Conservation (phyloP, 2,888 invertebrate species). For the Pollenia amentaria region DNA sequence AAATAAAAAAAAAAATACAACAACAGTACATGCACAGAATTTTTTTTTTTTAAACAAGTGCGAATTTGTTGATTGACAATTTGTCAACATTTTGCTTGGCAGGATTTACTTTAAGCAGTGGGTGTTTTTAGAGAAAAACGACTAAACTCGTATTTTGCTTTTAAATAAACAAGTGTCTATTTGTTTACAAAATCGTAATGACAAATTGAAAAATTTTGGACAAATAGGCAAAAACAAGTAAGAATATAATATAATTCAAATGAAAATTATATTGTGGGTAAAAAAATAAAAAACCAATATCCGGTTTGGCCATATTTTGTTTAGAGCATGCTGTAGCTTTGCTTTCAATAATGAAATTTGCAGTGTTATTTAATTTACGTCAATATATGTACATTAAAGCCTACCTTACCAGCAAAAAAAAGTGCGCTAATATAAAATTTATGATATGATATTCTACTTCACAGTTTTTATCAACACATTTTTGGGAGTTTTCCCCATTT, state of each 20-base stretch:
- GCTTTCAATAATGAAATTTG: no score
- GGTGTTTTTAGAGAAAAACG: constrained; percentile 21
- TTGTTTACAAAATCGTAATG: constrained; percentile 1
- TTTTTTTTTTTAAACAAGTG: constrained; percentile 44
- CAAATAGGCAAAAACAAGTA: background rate
- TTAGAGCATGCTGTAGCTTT: background rate
- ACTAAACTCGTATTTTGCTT: background rate
- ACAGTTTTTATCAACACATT: no score
- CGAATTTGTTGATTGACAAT: constrained; percentile 71
- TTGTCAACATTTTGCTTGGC: constrained; percentile 67
- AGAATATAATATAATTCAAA: background rate
- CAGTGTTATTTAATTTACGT: no score
- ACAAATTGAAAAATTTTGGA: background rate
- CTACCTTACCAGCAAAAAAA: no score
- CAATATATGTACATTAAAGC: no score
- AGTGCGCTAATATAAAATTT: no score
- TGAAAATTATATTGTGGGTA: background rate
- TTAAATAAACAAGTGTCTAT: constrained; percentile 31
- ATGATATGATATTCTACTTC: no score
- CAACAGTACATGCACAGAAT: background rate
- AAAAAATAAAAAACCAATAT: background rate
- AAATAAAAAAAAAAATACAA: constrained; percentile 17
- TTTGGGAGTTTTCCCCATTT: no score
- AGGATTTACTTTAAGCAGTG: constrained; percentile 43
- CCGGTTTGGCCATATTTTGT: constrained; percentile 8